Evolutionary conservation across 2,888 invertebrate genomes (phyloP).

Genomic region (Tipula vernalis): DNA sequence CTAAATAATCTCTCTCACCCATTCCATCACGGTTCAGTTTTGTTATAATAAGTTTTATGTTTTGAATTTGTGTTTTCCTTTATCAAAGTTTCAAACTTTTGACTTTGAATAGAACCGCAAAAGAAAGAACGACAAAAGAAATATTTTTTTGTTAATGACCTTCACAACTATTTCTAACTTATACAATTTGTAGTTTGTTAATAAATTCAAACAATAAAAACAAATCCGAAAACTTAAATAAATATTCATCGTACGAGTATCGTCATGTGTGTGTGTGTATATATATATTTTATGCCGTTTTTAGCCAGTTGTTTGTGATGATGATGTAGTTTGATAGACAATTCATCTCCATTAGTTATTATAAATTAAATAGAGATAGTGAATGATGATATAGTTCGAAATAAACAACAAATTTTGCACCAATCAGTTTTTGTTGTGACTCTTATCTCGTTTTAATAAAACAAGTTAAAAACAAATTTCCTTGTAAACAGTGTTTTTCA

Average conservation of each 20-base stretch:
- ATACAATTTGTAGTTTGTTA: neutral
- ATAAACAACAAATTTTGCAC: neutral
- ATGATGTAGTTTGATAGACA: neutral
- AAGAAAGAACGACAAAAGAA: neutral
- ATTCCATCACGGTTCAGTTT: neutral
- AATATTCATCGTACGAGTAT: neutral
- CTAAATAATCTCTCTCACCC: neutral
- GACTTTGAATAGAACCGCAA: neutral
- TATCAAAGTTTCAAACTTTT: neutral
- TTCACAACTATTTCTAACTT: neutral
- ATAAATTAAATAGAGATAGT: neutral
- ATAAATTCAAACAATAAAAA: neutral
- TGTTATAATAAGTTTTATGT: neutral
- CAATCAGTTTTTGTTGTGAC: neutral
- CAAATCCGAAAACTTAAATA: neutral
- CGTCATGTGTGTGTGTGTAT: neutral
- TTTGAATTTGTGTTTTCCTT: neutral
- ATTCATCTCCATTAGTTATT: neutral
- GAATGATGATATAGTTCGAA: neutral
- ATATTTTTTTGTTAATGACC: neutral
- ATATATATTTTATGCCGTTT: neutral
- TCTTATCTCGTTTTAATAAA: neutral
- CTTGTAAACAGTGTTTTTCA: neutral
- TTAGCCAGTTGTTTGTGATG: neutral
- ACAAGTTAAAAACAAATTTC: neutral